Conservation (phyloP, 1,140 invertebrate species). For the Drosophila truncata region DNA sequence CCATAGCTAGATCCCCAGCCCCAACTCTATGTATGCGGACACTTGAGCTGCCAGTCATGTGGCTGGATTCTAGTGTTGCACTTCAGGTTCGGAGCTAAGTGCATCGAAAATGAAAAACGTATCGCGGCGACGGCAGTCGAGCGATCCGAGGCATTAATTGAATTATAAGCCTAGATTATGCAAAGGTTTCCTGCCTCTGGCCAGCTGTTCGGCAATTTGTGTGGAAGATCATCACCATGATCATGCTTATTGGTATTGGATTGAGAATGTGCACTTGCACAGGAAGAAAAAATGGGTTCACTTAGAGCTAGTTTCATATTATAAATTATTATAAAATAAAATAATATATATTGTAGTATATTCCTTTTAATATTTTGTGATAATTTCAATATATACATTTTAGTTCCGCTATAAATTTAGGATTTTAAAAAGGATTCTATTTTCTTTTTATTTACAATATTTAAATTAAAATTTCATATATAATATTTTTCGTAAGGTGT, state of each 20-base stretch:
- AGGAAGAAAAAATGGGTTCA: background rate
- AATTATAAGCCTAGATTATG: slow-evolving; percentile 85
- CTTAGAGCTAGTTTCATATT: background rate
- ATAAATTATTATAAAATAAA: background rate
- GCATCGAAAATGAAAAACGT: slow-evolving; percentile 46
- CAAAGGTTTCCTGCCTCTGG: slow-evolving; percentile 81
- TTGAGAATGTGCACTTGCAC: background rate
- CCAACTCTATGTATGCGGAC: slow-evolving; percentile 12
- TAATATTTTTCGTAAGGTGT: background rate
- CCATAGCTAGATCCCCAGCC: slow-evolving; percentile 2
- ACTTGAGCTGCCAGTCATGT: slow-evolving; percentile 81
- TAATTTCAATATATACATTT: background rate
- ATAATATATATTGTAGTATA: background rate
- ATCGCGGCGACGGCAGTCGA: slow-evolving; percentile 21
- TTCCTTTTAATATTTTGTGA: background rate
- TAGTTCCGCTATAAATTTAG: background rate
- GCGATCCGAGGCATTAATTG: slow-evolving; percentile 78
- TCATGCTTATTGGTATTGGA: slow-evolving; percentile 27
- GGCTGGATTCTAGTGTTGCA: slow-evolving; percentile 81
- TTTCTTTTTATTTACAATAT: background rate
- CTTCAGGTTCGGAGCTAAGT: slow-evolving; percentile 72
- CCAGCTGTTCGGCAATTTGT: slow-evolving; percentile 73
- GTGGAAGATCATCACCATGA: slow-evolving; percentile 61
- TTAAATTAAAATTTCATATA: background rate
- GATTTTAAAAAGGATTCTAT: background rate